Evolutionary conservation across 2,888 invertebrate species (phyloP).

Genomic region (Apamea anceps): DNA sequence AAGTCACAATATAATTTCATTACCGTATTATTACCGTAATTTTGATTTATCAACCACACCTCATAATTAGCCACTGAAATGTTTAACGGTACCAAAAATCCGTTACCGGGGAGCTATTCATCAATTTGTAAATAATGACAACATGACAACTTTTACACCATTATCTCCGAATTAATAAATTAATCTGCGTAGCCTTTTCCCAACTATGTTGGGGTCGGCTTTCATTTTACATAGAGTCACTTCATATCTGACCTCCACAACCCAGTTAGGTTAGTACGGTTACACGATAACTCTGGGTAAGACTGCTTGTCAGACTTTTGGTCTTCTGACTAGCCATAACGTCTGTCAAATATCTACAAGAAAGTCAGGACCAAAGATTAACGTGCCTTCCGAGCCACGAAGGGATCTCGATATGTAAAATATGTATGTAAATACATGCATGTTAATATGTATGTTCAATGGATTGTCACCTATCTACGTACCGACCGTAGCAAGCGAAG

Average conservation of each 20-base stretch:
- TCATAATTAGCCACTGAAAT: conserved; percentile 29
- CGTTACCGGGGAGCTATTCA: conserved; percentile 43
- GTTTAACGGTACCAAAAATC: conserved; percentile 38
- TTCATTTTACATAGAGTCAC: not conserved
- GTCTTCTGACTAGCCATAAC: not conserved
- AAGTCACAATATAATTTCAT: not conserved
- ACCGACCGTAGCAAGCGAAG: not conserved
- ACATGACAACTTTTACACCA: conserved; percentile 38
- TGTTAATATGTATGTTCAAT: too few species aligned
- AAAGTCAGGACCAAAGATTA: not conserved
- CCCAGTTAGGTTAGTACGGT: not conserved
- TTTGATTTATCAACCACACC: conserved; percentile 1
- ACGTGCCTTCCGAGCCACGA: not conserved
- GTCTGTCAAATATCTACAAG: not conserved
- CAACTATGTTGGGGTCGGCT: not conserved
- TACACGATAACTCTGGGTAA: not conserved
- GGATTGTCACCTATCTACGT: not conserved
- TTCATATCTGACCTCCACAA: not conserved
- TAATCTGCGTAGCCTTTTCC: not conserved
- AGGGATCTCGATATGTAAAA: not conserved
- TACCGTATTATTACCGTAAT: not conserved
- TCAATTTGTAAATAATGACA: conserved; percentile 47
- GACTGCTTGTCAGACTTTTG: not conserved
- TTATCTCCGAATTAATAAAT: conserved; percentile 21
- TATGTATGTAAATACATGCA: too few species aligned